phyloP scores from a whole-genome alignment of 2,888 invertebrate species.

The Sarcophaga rosellei region DNA sequence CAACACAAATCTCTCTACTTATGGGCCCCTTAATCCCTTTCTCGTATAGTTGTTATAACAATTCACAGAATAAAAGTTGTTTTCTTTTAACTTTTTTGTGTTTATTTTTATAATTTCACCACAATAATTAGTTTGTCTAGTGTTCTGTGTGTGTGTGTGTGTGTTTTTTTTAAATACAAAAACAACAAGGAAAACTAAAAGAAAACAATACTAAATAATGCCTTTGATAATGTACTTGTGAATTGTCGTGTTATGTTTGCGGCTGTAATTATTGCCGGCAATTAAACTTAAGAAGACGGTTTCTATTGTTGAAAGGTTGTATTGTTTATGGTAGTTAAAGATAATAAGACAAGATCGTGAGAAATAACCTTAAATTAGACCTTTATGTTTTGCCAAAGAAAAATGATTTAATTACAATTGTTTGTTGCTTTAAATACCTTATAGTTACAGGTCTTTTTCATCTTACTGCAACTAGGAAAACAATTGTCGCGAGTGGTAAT shows the following conservation, averaged over 20 bases:
- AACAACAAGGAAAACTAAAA: neutral
- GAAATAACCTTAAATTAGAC: constrained; percentile 23
- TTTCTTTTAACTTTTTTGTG: neutral
- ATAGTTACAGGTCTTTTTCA: too few relatives aligned
- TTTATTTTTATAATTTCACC: constrained; percentile 1
- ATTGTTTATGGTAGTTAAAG: constrained; percentile 7
- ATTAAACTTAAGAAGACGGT: constrained; percentile 47
- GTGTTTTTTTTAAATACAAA: constrained; percentile 6
- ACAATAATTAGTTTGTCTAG: constrained; percentile 36
- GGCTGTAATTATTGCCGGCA: constrained; percentile 14
- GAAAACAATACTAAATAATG: constrained; percentile 3
- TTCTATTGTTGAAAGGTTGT: constrained; percentile 20
- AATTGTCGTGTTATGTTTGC: constrained; percentile 28
- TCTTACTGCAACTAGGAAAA: too few relatives aligned
- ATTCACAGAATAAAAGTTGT: neutral
- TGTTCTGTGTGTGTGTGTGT: constrained; percentile 5
- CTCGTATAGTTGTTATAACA: neutral
- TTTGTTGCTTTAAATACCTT: neutral
- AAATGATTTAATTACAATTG: constrained; percentile 3
- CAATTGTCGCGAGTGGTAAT: too few relatives aligned
- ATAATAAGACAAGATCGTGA: constrained; percentile 19
- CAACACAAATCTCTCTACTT: too few relatives aligned
- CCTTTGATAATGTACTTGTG: constrained; percentile 53
- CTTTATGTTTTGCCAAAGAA: neutral
- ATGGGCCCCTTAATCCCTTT: neutral